Conservation (phyloP, 2,113 vertebrate species). For the Pholis gunnellus region DNA sequence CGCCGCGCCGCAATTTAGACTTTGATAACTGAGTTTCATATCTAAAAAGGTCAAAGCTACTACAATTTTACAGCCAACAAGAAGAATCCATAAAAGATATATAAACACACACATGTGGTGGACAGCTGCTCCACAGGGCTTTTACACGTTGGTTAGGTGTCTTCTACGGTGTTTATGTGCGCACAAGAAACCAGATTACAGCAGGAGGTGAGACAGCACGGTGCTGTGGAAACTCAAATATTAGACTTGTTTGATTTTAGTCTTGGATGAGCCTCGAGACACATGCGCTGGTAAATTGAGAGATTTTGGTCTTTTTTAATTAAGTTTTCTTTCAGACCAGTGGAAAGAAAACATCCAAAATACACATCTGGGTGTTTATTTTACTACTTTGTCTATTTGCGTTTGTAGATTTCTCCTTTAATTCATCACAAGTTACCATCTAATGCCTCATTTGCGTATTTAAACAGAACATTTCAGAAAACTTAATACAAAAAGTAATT, state of each 20-base stretch:
- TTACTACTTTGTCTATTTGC: no score
- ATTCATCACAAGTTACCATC: no score
- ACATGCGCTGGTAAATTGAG: no score
- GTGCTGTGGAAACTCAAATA: neutral
- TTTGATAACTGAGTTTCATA: constrained; percentile 47
- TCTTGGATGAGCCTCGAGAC: neutral
- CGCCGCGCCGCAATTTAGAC: constrained; percentile 6
- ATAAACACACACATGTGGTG: neutral
- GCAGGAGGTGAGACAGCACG: no score
- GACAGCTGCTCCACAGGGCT: neutral
- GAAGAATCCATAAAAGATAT: constrained; percentile 9
- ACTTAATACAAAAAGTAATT: no score
- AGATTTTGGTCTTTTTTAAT: no score
- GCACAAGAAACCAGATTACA: neutral
- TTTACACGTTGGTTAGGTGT: neutral
- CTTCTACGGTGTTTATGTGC: neutral
- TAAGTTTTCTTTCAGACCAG: no score
- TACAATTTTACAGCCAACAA: constrained; percentile 17
- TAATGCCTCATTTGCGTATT: no score
- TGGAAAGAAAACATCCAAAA: no score
- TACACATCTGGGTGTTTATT: no score
- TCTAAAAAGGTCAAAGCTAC: constrained; percentile 37
- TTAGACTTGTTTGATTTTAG: neutral
- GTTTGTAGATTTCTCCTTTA: no score
- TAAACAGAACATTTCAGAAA: no score